Percentiles rank a stretch among this genome's conserved stretches.
Evolutionary conservation across 1,140 invertebrate species (phyloP).

Genomic region (Magallana gigas): DNA sequence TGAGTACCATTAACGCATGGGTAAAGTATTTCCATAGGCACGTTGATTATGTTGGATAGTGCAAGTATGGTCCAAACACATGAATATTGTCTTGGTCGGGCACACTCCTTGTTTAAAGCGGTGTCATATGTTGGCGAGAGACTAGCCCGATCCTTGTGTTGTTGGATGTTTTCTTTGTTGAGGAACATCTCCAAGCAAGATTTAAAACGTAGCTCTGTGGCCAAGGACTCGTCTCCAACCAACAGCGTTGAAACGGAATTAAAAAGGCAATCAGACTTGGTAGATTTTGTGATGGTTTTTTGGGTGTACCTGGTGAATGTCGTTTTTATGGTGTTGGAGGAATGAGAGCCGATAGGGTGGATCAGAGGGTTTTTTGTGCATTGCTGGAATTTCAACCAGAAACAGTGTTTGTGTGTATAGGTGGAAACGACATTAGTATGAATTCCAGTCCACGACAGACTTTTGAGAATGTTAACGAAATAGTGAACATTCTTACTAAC

Average conservation of each 20-base stretch:
- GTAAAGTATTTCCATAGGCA: constrained; percentile 18
- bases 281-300: no score
- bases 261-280: no score
- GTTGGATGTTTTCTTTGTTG: constrained; percentile 3
- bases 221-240: constrained; percentile 27
- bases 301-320: no score
- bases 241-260: constrained; percentile 27
- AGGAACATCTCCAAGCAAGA: constrained; percentile 41
- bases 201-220: constrained; percentile 10
- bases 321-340: no score
- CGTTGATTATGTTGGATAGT: constrained; percentile 21
- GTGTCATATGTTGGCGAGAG: constrained; percentile 34
- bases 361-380: no score
- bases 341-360: no score
- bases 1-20: constrained; percentile 26
- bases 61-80: constrained; percentile 40
- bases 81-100: constrained; percentile 16
- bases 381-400: no score
- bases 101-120: constrained; percentile 3
- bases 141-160: constrained; percentile 8
- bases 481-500: no score
- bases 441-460: no score
- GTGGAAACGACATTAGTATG: no score
- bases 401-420: no score
- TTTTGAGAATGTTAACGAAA: no score